Percentiles rank a stretch among this genome's conserved stretches.
These are phyloP conservation scores for Cerastis leucographa DNA, from an alignment of 2,888 invertebrate genomes.

Conservation along the genomic window DNA sequence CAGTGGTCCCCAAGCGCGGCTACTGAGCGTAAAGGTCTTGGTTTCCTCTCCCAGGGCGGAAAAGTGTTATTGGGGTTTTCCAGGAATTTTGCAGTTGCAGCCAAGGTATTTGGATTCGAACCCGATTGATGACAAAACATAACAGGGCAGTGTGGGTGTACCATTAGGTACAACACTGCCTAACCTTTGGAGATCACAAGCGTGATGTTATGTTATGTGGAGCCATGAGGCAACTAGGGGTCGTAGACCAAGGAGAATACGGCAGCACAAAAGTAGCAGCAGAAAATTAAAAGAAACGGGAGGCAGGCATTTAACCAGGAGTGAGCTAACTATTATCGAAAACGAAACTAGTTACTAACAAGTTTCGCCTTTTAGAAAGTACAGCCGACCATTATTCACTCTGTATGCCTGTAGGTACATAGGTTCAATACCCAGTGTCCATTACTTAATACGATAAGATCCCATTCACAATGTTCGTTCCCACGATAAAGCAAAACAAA, in stretches of 20 bases:
- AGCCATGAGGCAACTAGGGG: background rate
- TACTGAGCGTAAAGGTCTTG: background rate
- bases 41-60: background rate
- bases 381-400: background rate
- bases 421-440: conserved; percentile 4
- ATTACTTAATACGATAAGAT: conserved; percentile 22
- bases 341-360: background rate
- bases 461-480: conserved; percentile 29
- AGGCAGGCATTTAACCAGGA: background rate
- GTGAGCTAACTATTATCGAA: background rate
- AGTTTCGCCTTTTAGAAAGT: background rate
- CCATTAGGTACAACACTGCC: background rate
- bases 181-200: background rate
- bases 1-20: background rate
- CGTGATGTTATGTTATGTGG: background rate
- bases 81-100: background rate
- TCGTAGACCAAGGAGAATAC: background rate
- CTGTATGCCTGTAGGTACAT: background rate
- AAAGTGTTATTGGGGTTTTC: background rate
- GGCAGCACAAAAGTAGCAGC: background rate
- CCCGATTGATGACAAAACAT: background rate
- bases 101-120: background rate
- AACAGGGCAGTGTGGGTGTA: background rate
- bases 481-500: conserved; percentile 33
- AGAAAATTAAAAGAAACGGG: background rate